Evolutionary conservation across 2,113 vertebrate genomes (phyloP), one percentile per base, ranked within the genome.

Genomic region (Peromyscus californicus): DNA sequence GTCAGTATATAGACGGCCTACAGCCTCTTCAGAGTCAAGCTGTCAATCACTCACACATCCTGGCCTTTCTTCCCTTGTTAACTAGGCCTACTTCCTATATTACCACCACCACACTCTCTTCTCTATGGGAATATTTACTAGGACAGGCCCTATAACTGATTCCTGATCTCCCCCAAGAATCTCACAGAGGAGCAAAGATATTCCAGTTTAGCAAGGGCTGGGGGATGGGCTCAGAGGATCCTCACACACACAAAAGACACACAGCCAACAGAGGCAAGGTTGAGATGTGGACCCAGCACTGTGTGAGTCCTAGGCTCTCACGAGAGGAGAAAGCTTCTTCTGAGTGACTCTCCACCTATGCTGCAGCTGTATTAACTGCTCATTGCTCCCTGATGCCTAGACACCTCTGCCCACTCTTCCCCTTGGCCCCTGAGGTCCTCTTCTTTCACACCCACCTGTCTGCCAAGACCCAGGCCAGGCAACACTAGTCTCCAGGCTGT

Each of bases 301-400:
- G 15, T 69, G n/a, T 54, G 89, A 84, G 9, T 19, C 29, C 67
- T 61, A 33, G 39, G 54, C 67, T 87, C 29, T 17, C 3, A 39
- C 8, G 6, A 36, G 42, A n/a, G 7, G 75, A 13, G 45, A 45
- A 2, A 88, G 29, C 6, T 75, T 57, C 7, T 13, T 78, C 57
- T 29, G 19, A 33, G 57, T 29, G 54, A 36, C 39, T 11, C 26
- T 4, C 26, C 17, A 24, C 11, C 48, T 13, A 0, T 5, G 19
- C 65, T 65, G 4, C 1, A 72, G 36, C 29, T 9, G 2, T 3
- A 22, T 54, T 10, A 2, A 4, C 89, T 84, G 48, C 72, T 45
- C 22, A 2, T 5, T 45, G 2, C 5, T 29, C n/a, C 36, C 3
- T 3, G 15, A 8, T 3, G 7, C 42, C 26, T 74, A 21, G 8